Percentiles rank a stretch among this genome's conserved stretches.
Conservation (phyloP, 2,888 invertebrate genomes). For the Pseudanteris insignis region DNA sequence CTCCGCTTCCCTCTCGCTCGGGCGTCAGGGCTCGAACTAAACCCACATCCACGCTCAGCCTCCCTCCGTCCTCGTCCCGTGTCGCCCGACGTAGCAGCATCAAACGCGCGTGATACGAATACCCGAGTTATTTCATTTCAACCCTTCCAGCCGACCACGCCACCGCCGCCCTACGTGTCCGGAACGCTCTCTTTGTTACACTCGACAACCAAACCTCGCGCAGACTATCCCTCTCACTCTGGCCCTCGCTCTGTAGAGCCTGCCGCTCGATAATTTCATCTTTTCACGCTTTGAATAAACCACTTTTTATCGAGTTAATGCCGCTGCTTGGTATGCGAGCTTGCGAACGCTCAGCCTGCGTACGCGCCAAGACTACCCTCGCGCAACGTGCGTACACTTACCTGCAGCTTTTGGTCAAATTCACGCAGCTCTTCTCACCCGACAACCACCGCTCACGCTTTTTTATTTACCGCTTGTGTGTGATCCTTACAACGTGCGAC, state of each 20-base stretch:
- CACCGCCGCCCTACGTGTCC: constrained; percentile 36
- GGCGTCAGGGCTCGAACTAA: constrained; percentile 38
- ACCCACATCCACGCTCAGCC: constrained; percentile 46
- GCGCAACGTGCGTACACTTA: constrained; percentile 23
- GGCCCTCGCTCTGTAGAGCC: constrained; percentile 17
- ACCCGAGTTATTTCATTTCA: constrained; percentile 58
- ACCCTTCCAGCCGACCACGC: constrained; percentile 52
- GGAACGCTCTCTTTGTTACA: too few relatives aligned
- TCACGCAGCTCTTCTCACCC: too few relatives aligned
- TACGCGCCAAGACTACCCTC: constrained; percentile 23
- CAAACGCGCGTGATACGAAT: constrained; percentile 56
- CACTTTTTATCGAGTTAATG: constrained; percentile 50
- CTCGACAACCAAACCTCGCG: too few relatives aligned
- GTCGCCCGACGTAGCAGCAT: constrained; percentile 41
- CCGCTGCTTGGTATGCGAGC: constrained; percentile 45
- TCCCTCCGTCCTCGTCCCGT: constrained; percentile 28
- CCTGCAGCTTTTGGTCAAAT: constrained; percentile 30
- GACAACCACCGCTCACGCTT: too few relatives aligned
- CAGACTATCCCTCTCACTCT: constrained; percentile 31
- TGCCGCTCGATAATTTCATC: constrained; percentile 51
- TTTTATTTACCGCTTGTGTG: too few relatives aligned
- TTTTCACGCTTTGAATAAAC: constrained; percentile 54
- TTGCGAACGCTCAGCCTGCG: constrained; percentile 13
- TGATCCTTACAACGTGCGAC: too few relatives aligned
- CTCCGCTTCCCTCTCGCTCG: constrained; percentile 19